Base-by-base conservation (phyloP, 1,140 invertebrate genomes). In the Bradysia coprophila region DNA sequence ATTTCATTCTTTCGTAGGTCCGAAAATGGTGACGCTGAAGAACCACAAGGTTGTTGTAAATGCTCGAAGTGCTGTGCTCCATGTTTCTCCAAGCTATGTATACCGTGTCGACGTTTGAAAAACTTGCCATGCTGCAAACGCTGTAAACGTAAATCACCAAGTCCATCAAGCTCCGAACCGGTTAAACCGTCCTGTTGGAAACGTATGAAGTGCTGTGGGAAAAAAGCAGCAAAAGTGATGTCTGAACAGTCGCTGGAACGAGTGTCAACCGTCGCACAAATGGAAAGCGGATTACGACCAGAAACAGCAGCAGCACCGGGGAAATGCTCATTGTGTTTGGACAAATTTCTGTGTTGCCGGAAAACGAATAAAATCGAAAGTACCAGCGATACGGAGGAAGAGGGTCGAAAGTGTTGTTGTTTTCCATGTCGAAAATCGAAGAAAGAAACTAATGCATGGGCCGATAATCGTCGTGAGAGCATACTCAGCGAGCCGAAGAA, bases 291-390 rank as follows among this genome's bases (percentile, higher is more conserved):
- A 45, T 40, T n/a, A 46, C 49, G 46, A 21, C 40, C 48, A 18
- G 50, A 54, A 37, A 21, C 36, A 53, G 43, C 54, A 54, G 51
- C 54, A 31, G 47, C 48, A 31, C 54, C 22, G 9, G 21, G 24
- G 15, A 54, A 53, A 37, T 59, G 57, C 34, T 51, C 51, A 16
- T 43, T 56, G 16, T 60, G 57, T 37, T 38, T 56, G 43, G 46
- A 53, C 32, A 60, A 57, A 43, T 42, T 60, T 2, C 59, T 60
- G 36, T 60, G 57, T 38, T 60, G 57, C 47, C 54, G 57, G 4
- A 51, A 54, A 3, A 55, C 57, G 0, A 60, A 60, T 20, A 59
- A 54, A 46, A 49, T 60, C 20, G 36, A 38, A 28, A 49, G 46
- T 24, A 57, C 55, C 3, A 16, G 8, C 2, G 57, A 56, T 33